Conservation (phyloP, 2,888 invertebrate genomes). For the Gisinianus flammeolus region DNA sequence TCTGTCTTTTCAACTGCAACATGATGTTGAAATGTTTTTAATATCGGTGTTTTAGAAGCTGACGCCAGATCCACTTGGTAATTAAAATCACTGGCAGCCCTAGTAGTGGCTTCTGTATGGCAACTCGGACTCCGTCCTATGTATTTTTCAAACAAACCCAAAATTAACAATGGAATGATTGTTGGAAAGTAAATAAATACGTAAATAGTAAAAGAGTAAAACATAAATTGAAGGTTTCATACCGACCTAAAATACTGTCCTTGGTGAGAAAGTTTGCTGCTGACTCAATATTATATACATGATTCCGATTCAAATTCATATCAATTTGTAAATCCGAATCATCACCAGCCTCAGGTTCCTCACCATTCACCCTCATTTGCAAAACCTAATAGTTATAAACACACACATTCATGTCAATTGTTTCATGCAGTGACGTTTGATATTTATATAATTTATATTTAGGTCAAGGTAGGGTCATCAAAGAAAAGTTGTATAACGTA, state of each 20-base stretch:
- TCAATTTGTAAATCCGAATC: conserved; percentile 78
- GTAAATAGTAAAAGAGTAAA: too few species aligned
- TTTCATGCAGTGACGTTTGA: neutral
- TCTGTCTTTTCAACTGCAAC: conserved; percentile 50
- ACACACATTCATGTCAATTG: neutral
- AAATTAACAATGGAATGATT: too few species aligned
- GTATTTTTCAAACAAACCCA: neutral
- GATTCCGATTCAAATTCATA: conserved; percentile 67
- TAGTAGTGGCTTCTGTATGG: conserved; percentile 47
- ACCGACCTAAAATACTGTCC: conserved; percentile 50
- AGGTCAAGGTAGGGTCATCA: too few species aligned
- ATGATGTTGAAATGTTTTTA: conserved; percentile 58
- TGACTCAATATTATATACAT: conserved; percentile 54
- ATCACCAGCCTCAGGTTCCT: conserved; percentile 74
- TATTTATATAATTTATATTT: neutral
- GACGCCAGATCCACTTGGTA: conserved; percentile 48
- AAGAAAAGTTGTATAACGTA: too few species aligned
- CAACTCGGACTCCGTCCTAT: conserved; percentile 51
- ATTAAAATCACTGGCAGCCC: conserved; percentile 50
- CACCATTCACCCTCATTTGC: conserved; percentile 89
- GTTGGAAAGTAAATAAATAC: neutral
- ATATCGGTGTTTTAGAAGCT: conserved; percentile 56
- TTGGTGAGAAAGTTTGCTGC: conserved; percentile 50
- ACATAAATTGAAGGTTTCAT: too few species aligned
- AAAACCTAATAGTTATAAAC: conserved; percentile 69